Percentiles rank a stretch among this genome's conserved stretches.
Evolutionary conservation across 2,888 invertebrate species (phyloP).

Genomic region (Euproctis similis): DNA sequence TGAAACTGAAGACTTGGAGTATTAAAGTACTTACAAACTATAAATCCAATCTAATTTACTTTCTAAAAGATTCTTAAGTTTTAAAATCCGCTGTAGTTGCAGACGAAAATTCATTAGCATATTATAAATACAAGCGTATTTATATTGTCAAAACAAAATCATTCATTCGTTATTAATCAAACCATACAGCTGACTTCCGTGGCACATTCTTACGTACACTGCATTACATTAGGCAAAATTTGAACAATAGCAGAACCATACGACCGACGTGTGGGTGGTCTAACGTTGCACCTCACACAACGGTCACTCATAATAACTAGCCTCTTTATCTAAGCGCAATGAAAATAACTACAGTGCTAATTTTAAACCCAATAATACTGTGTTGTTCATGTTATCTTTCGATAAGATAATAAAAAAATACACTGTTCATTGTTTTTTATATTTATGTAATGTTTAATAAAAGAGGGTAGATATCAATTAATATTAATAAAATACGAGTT

Average conservation of each 20-base stretch:
- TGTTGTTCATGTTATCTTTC: slow-evolving; percentile 26
- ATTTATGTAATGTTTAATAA: too few species aligned
- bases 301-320: slow-evolving; percentile 29
- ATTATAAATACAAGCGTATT: too few species aligned
- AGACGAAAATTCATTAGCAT: too few species aligned
- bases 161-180: slow-evolving; percentile 49
- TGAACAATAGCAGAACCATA: slow-evolving; percentile 35
- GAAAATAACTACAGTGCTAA: slow-evolving; percentile 30
- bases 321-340: slow-evolving; percentile 27
- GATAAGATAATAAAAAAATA: slow-evolving; percentile 15
- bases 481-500: too few species aligned
- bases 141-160: slow-evolving; percentile 43
- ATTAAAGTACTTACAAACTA: too few species aligned
- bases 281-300: slow-evolving; percentile 48
- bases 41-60: too few species aligned
- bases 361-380: slow-evolving; percentile 21
- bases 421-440: too few species aligned
- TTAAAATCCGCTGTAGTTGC: too few species aligned
- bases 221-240: slow-evolving; percentile 27
- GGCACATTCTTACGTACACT: slow-evolving; percentile 35
- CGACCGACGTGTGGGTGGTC: slow-evolving; percentile 48
- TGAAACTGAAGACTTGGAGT: too few species aligned
- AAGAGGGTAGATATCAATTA: too few species aligned
- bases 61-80: too few species aligned
- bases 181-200: slow-evolving; percentile 45